phyloP scores from a whole-genome alignment of 2,113 vertebrate species.

The Carassius carassius region DNA sequence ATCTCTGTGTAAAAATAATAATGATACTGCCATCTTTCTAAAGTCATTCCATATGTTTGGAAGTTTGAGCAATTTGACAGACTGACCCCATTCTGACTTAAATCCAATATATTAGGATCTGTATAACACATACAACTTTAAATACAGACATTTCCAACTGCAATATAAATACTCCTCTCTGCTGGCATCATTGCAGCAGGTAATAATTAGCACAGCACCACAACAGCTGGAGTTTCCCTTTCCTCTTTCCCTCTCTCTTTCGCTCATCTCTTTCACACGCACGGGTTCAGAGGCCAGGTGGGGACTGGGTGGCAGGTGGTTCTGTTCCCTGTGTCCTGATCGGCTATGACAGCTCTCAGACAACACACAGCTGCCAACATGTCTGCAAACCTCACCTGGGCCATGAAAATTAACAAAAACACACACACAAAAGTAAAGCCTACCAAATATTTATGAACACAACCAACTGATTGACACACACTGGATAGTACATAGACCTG shows the following conservation, averaged over 20 bases:
- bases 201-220: constrained; percentile 25
- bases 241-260: background rate
- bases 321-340: constrained; percentile 30
- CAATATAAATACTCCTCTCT: constrained; percentile 8
- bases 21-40: background rate
- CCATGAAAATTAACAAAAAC: background rate
- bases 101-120: background rate
- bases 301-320: constrained; percentile 32
- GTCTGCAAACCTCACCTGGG: constrained; percentile 10
- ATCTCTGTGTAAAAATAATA: background rate
- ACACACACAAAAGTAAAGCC: background rate
- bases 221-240: constrained; percentile 24
- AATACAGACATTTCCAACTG: background rate
- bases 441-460: constrained; percentile 2
- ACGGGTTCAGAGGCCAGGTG: constrained; percentile 11
- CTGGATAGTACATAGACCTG: background rate
- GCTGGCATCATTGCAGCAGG: constrained; percentile 1
- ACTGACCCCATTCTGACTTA: background rate
- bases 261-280: constrained; percentile 13
- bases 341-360: constrained; percentile 38
- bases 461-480: background rate
- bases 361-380: constrained; percentile 15
- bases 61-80: too few relatives aligned
- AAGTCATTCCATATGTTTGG: background rate
- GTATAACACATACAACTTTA: constrained; percentile 6